A percentile compares a stretch with the other conserved stretches of the same genome.
Conservation (phyloP, 2,888 invertebrate species). For the Cephus sareptanus region DNA sequence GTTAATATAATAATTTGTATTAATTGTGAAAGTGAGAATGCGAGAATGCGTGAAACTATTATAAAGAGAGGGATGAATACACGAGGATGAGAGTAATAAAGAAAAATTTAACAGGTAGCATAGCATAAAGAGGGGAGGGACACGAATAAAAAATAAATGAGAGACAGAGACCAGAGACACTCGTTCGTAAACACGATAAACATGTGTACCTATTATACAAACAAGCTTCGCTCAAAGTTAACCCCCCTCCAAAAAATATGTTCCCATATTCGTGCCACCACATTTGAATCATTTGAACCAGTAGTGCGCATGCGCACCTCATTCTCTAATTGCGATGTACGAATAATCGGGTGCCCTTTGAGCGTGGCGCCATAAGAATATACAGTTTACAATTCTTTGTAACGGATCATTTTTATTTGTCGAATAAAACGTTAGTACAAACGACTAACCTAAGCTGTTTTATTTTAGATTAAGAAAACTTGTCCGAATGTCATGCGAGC, state of each 20-base stretch:
- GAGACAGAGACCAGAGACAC: slow-evolving; percentile 9
- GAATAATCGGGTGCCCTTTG: neutral
- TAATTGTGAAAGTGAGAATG: slow-evolving; percentile 7
- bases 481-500: too few species aligned
- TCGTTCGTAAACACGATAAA: slow-evolving; percentile 36
- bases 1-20: neutral
- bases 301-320: too few species aligned
- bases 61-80: slow-evolving; percentile 7
- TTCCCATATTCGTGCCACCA: neutral
- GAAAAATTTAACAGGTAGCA: neutral
- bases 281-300: neutral
- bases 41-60: slow-evolving; percentile 12
- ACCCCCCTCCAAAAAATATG: neutral
- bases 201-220: slow-evolving; percentile 42
- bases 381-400: slow-evolving; percentile 62
- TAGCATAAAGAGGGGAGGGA: neutral
- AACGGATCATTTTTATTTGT: slow-evolving; percentile 62
- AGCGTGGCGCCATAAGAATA: slow-evolving; percentile 17
- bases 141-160: slow-evolving; percentile 4
- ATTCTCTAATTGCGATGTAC: neutral
- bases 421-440: slow-evolving; percentile 63
- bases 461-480: too few species aligned
- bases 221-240: neutral
- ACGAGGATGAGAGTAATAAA: slow-evolving; percentile 8
- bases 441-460: slow-evolving; percentile 24